Conservation (phyloP, 1,140 invertebrate genomes). For the Steinernema khuongi region DNA sequence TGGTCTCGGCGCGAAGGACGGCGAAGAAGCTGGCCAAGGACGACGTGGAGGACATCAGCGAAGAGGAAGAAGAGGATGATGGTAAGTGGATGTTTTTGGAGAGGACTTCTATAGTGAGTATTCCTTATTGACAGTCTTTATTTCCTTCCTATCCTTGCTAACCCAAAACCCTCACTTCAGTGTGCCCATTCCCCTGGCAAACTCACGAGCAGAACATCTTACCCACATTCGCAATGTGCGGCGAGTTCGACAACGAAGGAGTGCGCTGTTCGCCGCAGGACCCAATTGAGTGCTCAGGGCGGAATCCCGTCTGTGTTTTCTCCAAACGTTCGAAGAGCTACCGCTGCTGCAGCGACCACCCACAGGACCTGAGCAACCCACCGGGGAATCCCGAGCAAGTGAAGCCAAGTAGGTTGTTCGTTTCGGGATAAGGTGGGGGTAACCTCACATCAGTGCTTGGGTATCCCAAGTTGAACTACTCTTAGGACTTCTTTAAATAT, state of each 20-base stretch:
- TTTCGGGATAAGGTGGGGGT: not conserved
- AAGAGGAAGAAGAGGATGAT: conserved; percentile 35
- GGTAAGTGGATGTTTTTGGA: not conserved
- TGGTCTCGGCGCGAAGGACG: not conserved
- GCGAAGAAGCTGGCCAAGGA: conserved; percentile 17
- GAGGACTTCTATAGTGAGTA: too few relatives aligned
- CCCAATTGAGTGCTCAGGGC: conserved; percentile 38
- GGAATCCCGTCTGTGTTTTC: conserved; percentile 37
- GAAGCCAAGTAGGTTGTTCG: conserved; percentile 32
- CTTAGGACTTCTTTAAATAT: not conserved
- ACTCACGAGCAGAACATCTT: conserved; percentile 41
- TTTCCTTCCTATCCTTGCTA: not conserved
- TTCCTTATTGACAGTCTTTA: too few relatives aligned
- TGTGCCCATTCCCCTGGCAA: conserved; percentile 43
- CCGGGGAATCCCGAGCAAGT: conserved; percentile 42
- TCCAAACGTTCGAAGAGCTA: conserved; percentile 34
- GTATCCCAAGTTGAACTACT: too few relatives aligned
- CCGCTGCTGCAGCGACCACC: conserved; percentile 37
- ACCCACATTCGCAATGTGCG: conserved; percentile 34
- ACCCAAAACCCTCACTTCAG: conserved; percentile 3
- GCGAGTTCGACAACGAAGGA: conserved; percentile 34
- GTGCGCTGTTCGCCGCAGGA: conserved; percentile 37
- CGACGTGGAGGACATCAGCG: not conserved
- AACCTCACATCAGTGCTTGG: too few relatives aligned
- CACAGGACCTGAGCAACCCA: conserved; percentile 38